Evolutionary conservation across 1,140 invertebrate species (phyloP).

Genomic region (Habropoda laboriosa): DNA sequence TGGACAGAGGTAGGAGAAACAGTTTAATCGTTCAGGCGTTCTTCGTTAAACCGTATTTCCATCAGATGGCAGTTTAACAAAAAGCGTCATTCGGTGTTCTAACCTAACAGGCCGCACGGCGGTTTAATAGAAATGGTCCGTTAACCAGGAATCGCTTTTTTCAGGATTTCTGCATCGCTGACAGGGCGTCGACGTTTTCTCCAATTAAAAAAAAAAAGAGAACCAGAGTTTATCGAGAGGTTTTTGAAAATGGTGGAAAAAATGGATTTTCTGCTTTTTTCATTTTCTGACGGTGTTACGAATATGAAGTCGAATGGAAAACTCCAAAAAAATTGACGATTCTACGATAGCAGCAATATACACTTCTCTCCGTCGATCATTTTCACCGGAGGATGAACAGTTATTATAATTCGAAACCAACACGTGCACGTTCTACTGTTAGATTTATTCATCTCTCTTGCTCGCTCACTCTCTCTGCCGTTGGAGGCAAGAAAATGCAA

Average conservation of each 20-base stretch:
- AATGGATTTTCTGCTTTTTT: no score
- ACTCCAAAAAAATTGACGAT: no score
- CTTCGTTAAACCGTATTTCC: neutral
- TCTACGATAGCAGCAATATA: no score
- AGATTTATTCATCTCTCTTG: neutral
- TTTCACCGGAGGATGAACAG: no score
- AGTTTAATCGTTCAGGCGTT: slow-evolving; percentile 6
- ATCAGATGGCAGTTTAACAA: neutral
- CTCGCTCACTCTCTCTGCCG: no score
- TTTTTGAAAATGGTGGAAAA: no score
- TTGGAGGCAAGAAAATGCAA: neutral
- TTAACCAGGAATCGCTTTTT: slow-evolving; percentile 10
- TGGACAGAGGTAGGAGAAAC: neutral
- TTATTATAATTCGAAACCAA: no score
- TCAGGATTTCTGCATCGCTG: slow-evolving; percentile 25
- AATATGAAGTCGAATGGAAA: no score
- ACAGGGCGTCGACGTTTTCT: neutral
- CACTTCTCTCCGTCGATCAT: no score
- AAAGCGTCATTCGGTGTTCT: neutral
- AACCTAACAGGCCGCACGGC: neutral
- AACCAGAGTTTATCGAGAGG: no score
- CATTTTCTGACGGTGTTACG: no score
- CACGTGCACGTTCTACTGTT: neutral
- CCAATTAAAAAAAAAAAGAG: neutral
- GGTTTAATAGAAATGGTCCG: neutral